Conservation (phyloP, 2,113 vertebrate genomes). For the Otus sunia region DNA sequence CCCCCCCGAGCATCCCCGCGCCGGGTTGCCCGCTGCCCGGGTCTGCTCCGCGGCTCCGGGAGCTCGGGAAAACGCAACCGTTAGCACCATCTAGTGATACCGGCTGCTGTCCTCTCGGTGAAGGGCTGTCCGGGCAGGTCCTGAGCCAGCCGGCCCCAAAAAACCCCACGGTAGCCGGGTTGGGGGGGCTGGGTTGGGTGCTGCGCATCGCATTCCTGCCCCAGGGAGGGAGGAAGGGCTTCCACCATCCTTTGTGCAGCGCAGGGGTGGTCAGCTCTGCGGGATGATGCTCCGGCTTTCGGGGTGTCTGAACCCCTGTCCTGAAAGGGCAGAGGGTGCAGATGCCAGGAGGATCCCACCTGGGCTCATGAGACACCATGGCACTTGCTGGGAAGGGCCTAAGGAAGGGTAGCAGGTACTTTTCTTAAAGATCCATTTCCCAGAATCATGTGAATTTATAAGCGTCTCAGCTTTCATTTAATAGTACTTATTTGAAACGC, state of each 20-base stretch:
- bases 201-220: fast-evolving
- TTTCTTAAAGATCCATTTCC: neutral
- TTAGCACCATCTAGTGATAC: slow-evolving; percentile 68
- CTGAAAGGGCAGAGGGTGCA: neutral
- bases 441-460: neutral
- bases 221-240: neutral
- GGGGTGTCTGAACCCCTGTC: neutral
- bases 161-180: fast-evolving
- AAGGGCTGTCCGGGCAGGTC: neutral
- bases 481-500: neutral
- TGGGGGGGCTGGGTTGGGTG: neutral
- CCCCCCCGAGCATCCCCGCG: neutral
- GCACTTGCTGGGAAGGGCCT: neutral
- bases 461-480: neutral
- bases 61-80: slow-evolving; percentile 25
- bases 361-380: fast-evolving
- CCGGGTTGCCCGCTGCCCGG: neutral
- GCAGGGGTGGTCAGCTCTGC: neutral
- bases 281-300: neutral
- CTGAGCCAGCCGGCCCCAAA: neutral
- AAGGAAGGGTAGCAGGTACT: neutral
- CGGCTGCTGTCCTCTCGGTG: fast-evolving
- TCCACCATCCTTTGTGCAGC: neutral
- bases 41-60: neutral
- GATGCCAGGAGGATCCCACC: neutral